Base-by-base conservation (phyloP, 2,797 vertebrate genomes). In the Pangasius krempfi region DNA sequence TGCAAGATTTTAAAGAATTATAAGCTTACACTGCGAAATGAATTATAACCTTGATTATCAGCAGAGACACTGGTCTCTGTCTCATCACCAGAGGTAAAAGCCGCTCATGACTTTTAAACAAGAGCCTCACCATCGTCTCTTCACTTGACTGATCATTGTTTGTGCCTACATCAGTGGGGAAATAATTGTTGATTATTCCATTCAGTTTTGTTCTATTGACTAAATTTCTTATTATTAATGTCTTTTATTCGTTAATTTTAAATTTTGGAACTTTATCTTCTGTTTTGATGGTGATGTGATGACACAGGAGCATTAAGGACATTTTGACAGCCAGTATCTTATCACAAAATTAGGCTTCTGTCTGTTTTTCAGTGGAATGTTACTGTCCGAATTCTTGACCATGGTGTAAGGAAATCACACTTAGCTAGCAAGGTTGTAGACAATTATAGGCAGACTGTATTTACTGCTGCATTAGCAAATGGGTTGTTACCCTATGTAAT, bases 131-230 rank as follows among this genome's bases (percentile, higher is more conserved):
- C 75, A 78, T 54, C 13, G 44, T 47, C 75, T 78, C 75, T n/a
- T 78, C 14, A 78, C 75, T 52, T 14, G 27, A 50, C 75, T 78
- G 73, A 76, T 50, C 27, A 50, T 54, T 78, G 76, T 79, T 79
- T 56, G 50, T 79, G n/a, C 52, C 16, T 79, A 33, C 52, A 54
- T 79, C 8, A 0, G n/a, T 33, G 16, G n/a, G 8, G 30, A 79
- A 79, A 79, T 56, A 54, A 33, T 20, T 33, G 52, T 18, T 33
- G 50, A 79, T 79, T 54, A 79, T 54, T 56, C 33, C 3, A 79
- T 30, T 79, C 16, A 10, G 7, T 79, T 79, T 79, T 79, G 50
- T 79, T 54, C 50, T 79, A 1, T 54, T 78, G 50, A 78, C 13
- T 30, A 33, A 30, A 78, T 78, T 4, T 30, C 50, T 54, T 78